Evolutionary conservation across 2,797 vertebrate species (phyloP), one percentile per base, ranked within the genome.

Genomic region (Triplophysa yarkandensis): DNA sequence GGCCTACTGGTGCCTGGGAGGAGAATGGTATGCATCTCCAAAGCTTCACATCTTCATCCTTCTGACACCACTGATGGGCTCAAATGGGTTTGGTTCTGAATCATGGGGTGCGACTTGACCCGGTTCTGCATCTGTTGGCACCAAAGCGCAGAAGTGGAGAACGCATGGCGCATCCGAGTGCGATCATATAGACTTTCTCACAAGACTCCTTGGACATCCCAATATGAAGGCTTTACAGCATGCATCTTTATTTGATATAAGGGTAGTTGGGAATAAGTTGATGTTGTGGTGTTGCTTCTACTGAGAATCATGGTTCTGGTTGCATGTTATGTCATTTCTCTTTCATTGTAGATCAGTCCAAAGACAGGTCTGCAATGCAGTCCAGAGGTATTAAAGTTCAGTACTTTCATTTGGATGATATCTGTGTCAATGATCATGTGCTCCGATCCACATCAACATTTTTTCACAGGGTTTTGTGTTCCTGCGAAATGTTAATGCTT

Each of bases 291-390:
- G 6, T 23, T 8, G 25, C 7, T 16, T 71, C 44, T 44, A 41
- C 10, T 16, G 11, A 32, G 14, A 66, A 34, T 30, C n/a, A 17
- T 60, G 50, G 23, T 25, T 14, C 10, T 28, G 36, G 36, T 25
- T 77, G 69, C 65, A 64, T 34, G 63, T 39, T 19, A 44, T 25
- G 16, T 25, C 62, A 14, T 43, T 30, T 9, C 39, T 23, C 27
- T 34, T 25, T 27, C 4, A n/a, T n/a, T 17, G 19, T 52, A 11
- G 23, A n/a, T 10, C 8, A 36, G 25, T 67, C 46, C 39, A 81
- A 5, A 85, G 68, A 1, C 50, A 82, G 83, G 79, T 84, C 89
- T 91, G 89, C 89, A 90, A 86, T 91, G 89, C 89, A 90, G 89
- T 88, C 80, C 83, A 82, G 81, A 82, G 71, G 44, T 71, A 77